phyloP scores from a whole-genome alignment of 1,140 invertebrate genomes.

The Carcinoscorpius rotundicauda region DNA sequence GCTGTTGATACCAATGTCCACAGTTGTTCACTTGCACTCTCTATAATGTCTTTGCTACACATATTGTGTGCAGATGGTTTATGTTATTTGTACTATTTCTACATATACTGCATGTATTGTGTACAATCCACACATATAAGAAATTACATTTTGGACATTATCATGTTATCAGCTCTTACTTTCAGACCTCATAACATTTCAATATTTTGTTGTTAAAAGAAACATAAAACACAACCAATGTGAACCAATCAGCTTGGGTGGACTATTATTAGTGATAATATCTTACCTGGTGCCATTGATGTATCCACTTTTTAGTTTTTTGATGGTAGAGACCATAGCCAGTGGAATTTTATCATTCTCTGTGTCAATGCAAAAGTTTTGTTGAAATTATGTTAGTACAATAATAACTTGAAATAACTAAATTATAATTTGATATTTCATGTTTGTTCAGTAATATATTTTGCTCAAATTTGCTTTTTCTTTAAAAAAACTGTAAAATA shows the following conservation, averaged over 20 bases:
- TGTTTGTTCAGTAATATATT: no score
- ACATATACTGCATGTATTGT: no score
- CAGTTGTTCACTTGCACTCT: no score
- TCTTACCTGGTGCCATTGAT: conserved; percentile 77
- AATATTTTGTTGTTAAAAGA: background rate
- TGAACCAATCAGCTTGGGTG: background rate
- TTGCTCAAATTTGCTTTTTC: no score
- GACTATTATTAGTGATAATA: conserved; percentile 1
- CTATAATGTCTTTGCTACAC: no score
- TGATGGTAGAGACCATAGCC: conserved; percentile 93
- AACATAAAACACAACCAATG: background rate
- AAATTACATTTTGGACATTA: conserved; percentile 1
- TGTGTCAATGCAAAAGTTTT: conserved; percentile 28
- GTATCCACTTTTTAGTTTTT: conserved; percentile 96
- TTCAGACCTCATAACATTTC: background rate
- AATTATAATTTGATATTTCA: no score
- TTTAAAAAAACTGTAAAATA: no score
- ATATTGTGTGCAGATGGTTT: no score
- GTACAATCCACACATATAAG: background rate
- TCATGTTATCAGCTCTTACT: background rate
- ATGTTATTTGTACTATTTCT: no score
- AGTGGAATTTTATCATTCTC: conserved; percentile 83
- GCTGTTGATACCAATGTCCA: no score
- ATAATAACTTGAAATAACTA: no score
- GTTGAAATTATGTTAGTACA: no score